Evolutionary conservation across 1,140 invertebrate species (phyloP), one percentile per base, ranked within the genome.

Genomic region (Caenorhabditis elegans): DNA sequence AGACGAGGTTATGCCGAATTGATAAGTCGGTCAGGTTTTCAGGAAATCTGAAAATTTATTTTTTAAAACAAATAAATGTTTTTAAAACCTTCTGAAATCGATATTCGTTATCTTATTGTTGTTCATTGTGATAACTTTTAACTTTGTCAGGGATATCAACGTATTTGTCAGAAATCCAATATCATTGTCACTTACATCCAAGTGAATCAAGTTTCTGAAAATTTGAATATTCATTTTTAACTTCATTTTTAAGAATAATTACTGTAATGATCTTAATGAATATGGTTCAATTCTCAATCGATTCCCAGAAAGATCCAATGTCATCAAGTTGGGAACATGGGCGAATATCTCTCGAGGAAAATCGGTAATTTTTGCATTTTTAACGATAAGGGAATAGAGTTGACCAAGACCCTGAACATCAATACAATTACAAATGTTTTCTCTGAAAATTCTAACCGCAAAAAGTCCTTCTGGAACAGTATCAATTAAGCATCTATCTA

Each of bases 111-210:
- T 49, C 28, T 80, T 49, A 46, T 85, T 85, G 65, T 84, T 46
- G 34, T 82, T 76, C 77, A 85, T 47, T 26, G 78, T 65, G 2
- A 85, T 51, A 34, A 85, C 82, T 55, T 81, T 83, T 39, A 85
- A 36, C 46, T 80, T 83, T 2, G 76, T 78, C 47, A 82, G 39
- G 2, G 55, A 70, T 17, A 47, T 47, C 19, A 85, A 26, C 4
- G 81, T 81, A 49, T 82, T 85, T 39, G 84, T 75, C 49, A 85
- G 24, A 28, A 79, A 85, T 36, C 70, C 51, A n/a, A 85, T 81
- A 10, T 70, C 80, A 75, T 85, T 85, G 34, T 83, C 80, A 43
- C 82, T 83, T 15, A 85, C 39, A 83, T 85, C 84, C 34, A 85
- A 55, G 34, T 85, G 84, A 13, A 85, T 80, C 36, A 85, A 48